Evolutionary conservation across 1,140 invertebrate genomes (phyloP).

Genomic region (Caenorhabditis elegans): DNA sequence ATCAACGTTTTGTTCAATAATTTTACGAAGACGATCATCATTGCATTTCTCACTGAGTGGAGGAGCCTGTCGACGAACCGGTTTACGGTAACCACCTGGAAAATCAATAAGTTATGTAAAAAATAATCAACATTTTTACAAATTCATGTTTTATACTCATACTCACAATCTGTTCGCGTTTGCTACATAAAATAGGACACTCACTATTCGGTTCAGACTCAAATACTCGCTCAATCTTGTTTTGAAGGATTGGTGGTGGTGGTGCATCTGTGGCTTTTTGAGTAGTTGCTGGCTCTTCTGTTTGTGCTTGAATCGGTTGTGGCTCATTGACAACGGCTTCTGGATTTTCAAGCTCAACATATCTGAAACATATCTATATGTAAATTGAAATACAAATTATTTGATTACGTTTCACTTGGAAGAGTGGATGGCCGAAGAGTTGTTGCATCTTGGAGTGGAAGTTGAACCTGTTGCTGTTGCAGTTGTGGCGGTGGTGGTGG

Average conservation of each 20-base stretch:
- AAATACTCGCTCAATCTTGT: background rate
- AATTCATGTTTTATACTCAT: too few species aligned
- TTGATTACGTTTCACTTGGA: conserved; percentile 24
- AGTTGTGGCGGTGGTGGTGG: background rate
- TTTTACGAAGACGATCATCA: conserved; percentile 17
- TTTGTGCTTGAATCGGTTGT: background rate
- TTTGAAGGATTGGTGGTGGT: background rate
- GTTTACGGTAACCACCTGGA: conserved; percentile 37
- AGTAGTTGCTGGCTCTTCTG: background rate
- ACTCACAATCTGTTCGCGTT: too few species aligned
- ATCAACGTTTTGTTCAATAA: conserved; percentile 43
- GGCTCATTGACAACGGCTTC: background rate
- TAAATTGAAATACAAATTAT: background rate
- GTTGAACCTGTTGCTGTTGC: background rate
- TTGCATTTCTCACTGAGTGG: conserved; percentile 13
- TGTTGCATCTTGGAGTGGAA: conserved; percentile 23
- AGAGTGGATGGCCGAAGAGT: conserved; percentile 28
- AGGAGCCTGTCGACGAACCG: conserved; percentile 1
- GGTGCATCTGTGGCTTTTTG: background rate
- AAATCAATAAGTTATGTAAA: too few species aligned
- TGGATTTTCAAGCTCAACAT: conserved; percentile 32
- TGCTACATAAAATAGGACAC: too few species aligned
- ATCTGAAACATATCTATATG: background rate
- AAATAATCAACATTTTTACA: too few species aligned
- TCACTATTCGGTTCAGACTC: conserved; percentile 37